phyloP scores from a whole-genome alignment of 2,113 vertebrate genomes.

The Sebastes schlegelii region DNA sequence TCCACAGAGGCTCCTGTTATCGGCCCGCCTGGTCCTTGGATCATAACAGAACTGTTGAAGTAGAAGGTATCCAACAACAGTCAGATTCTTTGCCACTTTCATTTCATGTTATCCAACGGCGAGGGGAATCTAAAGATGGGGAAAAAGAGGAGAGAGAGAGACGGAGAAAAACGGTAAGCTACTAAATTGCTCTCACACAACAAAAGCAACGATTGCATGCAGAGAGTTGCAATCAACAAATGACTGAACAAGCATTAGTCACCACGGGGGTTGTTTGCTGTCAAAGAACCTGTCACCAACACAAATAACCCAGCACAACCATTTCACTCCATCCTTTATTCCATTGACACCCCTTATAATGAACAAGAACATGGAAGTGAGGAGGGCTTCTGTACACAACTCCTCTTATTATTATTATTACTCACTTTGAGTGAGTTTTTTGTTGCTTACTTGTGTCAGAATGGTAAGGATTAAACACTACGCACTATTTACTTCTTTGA shows the following conservation, averaged over 20 bases:
- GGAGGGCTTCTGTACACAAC: background rate
- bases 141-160: slow-evolving; percentile 45
- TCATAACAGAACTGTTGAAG: background rate
- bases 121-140: slow-evolving; percentile 23
- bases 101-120: background rate
- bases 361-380: slow-evolving; percentile 2
- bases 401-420: background rate
- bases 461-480: background rate
- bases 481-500: slow-evolving; percentile 16
- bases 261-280: slow-evolving; percentile 3
- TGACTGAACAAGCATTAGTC: slow-evolving; percentile 40
- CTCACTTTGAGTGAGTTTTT: too few relatives aligned
- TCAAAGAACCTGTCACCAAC: slow-evolving; percentile 30
- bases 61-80: background rate
- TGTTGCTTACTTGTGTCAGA: background rate
- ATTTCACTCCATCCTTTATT: background rate
- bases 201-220: slow-evolving; percentile 14
- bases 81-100: background rate
- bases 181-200: background rate
- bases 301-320: slow-evolving; percentile 32
- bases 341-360: slow-evolving; percentile 14
- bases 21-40: background rate
- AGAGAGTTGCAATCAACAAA: slow-evolving; percentile 17
- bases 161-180: slow-evolving; percentile 17
- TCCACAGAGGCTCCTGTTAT: background rate